Evolutionary conservation across 2,888 invertebrate genomes (phyloP).

Genomic region (Lasioglossum morio): DNA sequence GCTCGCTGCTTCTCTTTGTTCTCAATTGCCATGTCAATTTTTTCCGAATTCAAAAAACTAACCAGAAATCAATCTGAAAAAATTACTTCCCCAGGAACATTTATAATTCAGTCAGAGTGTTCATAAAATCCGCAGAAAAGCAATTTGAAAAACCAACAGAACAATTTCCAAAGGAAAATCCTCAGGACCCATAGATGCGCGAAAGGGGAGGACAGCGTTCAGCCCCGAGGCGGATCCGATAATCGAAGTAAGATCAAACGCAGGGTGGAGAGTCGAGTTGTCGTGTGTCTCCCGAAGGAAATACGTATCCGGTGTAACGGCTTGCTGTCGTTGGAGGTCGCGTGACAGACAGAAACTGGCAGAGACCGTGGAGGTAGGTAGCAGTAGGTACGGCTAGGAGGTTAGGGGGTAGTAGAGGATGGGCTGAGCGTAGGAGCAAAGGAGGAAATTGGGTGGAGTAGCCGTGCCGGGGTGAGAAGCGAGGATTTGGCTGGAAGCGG

Average conservation of each 20-base stretch:
- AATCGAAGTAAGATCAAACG: slow-evolving; percentile 36
- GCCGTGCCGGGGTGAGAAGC: slow-evolving; percentile 60
- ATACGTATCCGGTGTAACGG: slow-evolving; percentile 48
- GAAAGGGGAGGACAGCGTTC: not conserved
- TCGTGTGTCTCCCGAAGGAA: slow-evolving; percentile 36
- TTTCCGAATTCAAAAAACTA: no score
- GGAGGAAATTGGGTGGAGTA: slow-evolving; percentile 56
- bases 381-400: slow-evolving; percentile 23
- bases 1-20: not conserved
- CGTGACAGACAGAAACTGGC: slow-evolving; percentile 55
- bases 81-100: no score
- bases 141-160: no score
- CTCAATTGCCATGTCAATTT: no score
- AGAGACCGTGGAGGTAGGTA: slow-evolving; percentile 30
- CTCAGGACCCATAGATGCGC: not conserved
- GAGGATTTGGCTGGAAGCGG: slow-evolving; percentile 66
- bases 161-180: no score
- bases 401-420: not conserved
- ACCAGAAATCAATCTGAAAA: no score
- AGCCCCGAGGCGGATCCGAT: slow-evolving; percentile 1
- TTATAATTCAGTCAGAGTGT: no score
- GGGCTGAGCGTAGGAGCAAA: slow-evolving; percentile 23
- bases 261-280: not conserved
- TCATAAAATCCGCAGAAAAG: no score
- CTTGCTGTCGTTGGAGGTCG: slow-evolving; percentile 30